Conservation (phyloP, 2,888 invertebrate genomes). For the Lypha dubia region DNA sequence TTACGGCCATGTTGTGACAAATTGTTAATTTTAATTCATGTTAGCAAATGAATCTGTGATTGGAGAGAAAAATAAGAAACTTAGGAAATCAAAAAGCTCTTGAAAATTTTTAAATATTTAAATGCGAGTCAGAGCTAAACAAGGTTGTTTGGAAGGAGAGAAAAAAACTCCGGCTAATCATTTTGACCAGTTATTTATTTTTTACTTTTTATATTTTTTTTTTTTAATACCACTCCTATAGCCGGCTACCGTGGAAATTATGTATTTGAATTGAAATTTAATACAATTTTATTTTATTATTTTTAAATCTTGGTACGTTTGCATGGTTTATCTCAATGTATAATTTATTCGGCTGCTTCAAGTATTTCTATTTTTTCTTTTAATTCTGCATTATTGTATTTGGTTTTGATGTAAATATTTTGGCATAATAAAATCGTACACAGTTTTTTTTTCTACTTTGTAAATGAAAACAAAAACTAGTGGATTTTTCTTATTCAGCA, state of each 20-base stretch:
- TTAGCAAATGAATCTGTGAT: conserved; percentile 25
- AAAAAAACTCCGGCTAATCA: conserved; percentile 40
- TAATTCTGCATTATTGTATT: conserved; percentile 65
- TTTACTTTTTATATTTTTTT: conserved; percentile 31
- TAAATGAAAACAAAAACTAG: conserved; percentile 47
- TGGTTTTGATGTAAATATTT: conserved; percentile 66
- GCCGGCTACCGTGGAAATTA: conserved; percentile 45
- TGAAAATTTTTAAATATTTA: conserved; percentile 48
- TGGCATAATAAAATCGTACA: conserved; percentile 70
- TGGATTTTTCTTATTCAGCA: conserved; percentile 19
- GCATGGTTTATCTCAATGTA: conserved; percentile 37
- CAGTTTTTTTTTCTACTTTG: conserved; percentile 32
- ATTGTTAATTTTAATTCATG: conserved; percentile 65
- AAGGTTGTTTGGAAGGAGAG: conserved; percentile 47
- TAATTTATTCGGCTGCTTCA: conserved; percentile 64
- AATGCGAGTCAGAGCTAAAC: conserved; percentile 17
- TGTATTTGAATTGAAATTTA: conserved; percentile 62
- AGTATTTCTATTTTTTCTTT: conserved; percentile 49
- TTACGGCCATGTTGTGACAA: conserved; percentile 68
- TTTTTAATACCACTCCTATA: conserved; percentile 60
- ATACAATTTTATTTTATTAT: conserved; percentile 52
- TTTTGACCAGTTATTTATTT: conserved; percentile 32
- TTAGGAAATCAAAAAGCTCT: conserved; percentile 32
- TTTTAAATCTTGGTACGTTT: conserved; percentile 36
- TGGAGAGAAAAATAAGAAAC: not conserved